Conservation (phyloP, 2,888 invertebrate species). For the Pyrrhopygopsis socrates region DNA sequence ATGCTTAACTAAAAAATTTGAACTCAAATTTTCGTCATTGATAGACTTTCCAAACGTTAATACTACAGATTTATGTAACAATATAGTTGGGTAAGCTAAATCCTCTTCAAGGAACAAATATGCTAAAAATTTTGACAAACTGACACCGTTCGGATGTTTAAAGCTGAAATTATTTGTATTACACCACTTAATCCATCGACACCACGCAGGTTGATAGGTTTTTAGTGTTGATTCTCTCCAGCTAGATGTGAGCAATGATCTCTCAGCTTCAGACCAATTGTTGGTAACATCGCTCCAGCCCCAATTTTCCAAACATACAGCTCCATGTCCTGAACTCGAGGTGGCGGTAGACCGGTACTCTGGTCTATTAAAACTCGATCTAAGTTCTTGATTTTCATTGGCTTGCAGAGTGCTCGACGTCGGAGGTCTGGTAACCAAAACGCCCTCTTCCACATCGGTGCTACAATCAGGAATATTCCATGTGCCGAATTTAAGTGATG, state of each 20-base stretch:
- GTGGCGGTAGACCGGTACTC: conserved; percentile 57
- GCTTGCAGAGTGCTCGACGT: conserved; percentile 49
- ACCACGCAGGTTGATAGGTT: conserved; percentile 16
- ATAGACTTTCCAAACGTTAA: conserved; percentile 36
- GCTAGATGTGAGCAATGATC: background rate
- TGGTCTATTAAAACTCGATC: conserved; percentile 50
- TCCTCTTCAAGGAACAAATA: conserved; percentile 44
- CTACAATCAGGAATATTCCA: conserved; percentile 65
- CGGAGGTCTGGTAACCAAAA: conserved; percentile 84
- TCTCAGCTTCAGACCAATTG: conserved; percentile 28
- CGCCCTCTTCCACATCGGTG: conserved; percentile 79
- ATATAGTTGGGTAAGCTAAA: conserved; percentile 30
- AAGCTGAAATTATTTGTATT: background rate
- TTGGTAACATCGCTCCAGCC: conserved; percentile 52
- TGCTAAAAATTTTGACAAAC: conserved; percentile 26
- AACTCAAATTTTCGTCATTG: conserved; percentile 7
- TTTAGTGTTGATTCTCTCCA: conserved; percentile 22
- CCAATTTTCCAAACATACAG: conserved; percentile 68
- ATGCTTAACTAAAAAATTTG: conserved; percentile 53
- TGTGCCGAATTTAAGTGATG: conserved; percentile 69
- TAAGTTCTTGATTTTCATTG: conserved; percentile 46
- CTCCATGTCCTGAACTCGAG: conserved; percentile 46
- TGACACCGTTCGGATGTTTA: background rate
- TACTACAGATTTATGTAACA: conserved; percentile 60
- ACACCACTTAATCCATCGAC: conserved; percentile 20